A percentile compares a stretch with the other conserved stretches of the same genome.
phyloP scores from a whole-genome alignment of 2,113 vertebrate species.

The Sula dactylatra region DNA sequence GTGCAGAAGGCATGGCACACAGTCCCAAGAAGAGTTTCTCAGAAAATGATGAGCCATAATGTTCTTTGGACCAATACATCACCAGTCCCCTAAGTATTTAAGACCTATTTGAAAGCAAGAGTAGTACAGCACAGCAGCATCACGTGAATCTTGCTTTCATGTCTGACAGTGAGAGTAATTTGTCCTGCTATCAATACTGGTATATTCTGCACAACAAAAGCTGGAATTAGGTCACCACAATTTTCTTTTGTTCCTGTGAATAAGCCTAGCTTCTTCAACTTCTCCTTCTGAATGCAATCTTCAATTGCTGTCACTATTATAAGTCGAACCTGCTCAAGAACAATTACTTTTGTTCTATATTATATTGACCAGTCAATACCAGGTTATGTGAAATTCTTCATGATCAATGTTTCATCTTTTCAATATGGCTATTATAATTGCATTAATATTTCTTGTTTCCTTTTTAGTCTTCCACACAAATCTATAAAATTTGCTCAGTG shows the following conservation, averaged over 20 bases:
- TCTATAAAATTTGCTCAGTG: conserved; percentile 32
- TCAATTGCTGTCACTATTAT: conserved; percentile 19
- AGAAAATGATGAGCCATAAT: not conserved
- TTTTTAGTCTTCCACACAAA: conserved; percentile 16
- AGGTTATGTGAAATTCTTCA: conserved; percentile 26
- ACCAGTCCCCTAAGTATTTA: not conserved
- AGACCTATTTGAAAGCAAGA: not conserved
- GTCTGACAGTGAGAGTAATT: conserved; percentile 65
- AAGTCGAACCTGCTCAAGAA: conserved; percentile 18
- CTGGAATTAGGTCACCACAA: conserved; percentile 73
- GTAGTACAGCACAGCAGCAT: not conserved
- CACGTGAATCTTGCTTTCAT: conserved; percentile 48
- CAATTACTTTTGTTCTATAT: conserved; percentile 53
- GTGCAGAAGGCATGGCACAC: not conserved
- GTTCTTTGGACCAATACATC: not conserved
- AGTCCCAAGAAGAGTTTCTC: not conserved
- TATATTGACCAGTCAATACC: conserved; percentile 32
- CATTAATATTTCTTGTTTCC: conserved; percentile 61
- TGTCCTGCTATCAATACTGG: conserved; percentile 65
- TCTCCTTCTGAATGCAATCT: conserved; percentile 44
- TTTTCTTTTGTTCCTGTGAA: conserved; percentile 73
- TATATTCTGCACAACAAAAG: conserved; percentile 66
- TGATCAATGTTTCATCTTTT: conserved; percentile 67
- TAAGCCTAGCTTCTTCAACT: conserved; percentile 39
- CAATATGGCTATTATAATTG: conserved; percentile 51